A percentile compares a stretch with the other conserved stretches of the same genome.
Conservation (phyloP, 2,113 vertebrate species). For the Cyprinodon tularosa region DNA sequence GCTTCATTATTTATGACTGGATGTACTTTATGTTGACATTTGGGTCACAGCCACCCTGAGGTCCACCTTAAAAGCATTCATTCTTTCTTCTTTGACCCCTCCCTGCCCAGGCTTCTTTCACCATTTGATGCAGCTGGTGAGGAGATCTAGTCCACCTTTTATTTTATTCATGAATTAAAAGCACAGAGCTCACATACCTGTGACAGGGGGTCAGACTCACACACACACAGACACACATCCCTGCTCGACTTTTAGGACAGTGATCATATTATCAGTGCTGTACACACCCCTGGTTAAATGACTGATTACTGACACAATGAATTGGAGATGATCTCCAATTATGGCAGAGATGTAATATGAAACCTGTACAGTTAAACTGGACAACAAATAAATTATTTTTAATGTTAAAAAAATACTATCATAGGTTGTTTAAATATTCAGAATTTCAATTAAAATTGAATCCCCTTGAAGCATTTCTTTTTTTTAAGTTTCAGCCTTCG, state of each 20-base stretch:
- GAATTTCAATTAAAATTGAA: no score
- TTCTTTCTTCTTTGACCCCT: constrained; percentile 8
- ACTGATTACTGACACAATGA: not conserved
- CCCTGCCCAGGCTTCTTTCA: constrained; percentile 31
- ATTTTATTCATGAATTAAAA: constrained; percentile 61
- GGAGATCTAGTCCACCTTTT: constrained; percentile 39
- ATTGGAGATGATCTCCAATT: not conserved
- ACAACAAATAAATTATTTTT: no score
- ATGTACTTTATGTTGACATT: constrained; percentile 32
- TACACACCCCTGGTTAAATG: not conserved
- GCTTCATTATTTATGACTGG: constrained; percentile 39
- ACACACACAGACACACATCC: not conserved
- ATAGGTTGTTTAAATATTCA: no score
- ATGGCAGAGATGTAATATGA: not conserved
- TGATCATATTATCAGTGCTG: not conserved
- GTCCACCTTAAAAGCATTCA: constrained; percentile 50
- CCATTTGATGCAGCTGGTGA: constrained; percentile 18
- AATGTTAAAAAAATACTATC: no score
- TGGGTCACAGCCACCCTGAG: constrained; percentile 27
- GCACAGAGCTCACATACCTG: constrained; percentile 30
- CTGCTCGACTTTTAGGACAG: not conserved
- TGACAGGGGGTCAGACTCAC: constrained; percentile 6
- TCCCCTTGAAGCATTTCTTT: no score
- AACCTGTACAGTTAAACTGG: not conserved
- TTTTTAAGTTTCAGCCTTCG: no score